Conservation (phyloP, 2,113 vertebrate species). For the Hypocryptadius cinnamomeus region DNA sequence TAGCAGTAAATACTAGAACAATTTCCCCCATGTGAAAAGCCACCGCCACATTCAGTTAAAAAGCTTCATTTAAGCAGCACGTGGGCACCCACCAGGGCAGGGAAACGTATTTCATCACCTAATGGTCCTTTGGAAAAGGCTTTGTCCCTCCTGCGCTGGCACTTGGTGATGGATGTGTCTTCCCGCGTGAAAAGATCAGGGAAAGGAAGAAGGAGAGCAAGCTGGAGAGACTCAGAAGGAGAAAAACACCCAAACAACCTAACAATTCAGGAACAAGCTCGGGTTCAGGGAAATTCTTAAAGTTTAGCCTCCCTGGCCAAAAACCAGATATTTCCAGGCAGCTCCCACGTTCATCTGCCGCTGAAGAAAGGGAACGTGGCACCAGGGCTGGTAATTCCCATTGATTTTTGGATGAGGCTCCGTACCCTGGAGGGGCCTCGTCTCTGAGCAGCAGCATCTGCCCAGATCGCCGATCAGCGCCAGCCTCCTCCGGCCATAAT, state of each 20-base stretch:
- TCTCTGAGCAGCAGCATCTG: conserved; percentile 62
- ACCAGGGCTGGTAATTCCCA: conserved; percentile 34
- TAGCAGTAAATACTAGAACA: conserved; percentile 30
- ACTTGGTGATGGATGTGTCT: accelerated
- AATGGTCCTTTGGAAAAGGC: not conserved
- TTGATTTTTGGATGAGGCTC: conserved; percentile 33
- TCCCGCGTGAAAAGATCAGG: accelerated
- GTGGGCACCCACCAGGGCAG: not conserved
- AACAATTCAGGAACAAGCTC: not conserved
- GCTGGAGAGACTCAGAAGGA: not conserved
- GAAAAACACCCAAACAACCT: not conserved
- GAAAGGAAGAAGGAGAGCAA: not conserved
- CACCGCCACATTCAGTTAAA: not conserved
- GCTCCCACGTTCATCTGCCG: not conserved
- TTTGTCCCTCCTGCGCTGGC: not conserved
- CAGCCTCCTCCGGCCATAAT: conserved; percentile 41
- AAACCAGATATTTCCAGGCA: not conserved
- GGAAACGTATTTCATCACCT: not conserved
- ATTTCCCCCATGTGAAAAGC: conserved; percentile 32
- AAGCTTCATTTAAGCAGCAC: not conserved
- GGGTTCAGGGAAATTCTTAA: not conserved
- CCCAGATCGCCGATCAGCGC: conserved; percentile 20
- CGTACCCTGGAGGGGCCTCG: conserved; percentile 55
- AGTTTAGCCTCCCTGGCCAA: not conserved
- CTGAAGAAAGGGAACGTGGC: not conserved